Conservation (phyloP, 2,113 vertebrate species). For the Saguinus midas region DNA sequence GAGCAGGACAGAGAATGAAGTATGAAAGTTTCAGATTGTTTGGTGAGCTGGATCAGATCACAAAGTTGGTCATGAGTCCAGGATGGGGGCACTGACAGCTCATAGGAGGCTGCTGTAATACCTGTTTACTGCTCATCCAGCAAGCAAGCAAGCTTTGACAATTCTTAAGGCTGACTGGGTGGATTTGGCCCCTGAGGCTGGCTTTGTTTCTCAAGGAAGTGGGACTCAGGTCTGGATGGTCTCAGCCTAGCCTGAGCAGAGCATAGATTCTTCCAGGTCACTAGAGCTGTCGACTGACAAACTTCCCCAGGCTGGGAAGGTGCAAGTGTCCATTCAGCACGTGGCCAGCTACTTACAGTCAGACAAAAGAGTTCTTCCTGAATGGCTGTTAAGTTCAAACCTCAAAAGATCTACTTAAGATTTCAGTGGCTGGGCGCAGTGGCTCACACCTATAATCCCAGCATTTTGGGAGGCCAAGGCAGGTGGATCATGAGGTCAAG, state of each 20-base stretch:
- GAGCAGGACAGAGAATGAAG: background rate
- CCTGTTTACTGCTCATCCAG: background rate
- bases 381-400: no score
- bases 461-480: no score
- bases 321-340: background rate
- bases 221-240: background rate
- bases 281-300: background rate
- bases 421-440: no score
- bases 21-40: background rate
- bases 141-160: fast-evolving
- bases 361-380: background rate
- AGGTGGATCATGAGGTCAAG: no score
- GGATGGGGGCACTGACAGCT: background rate
- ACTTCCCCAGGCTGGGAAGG: fast-evolving
- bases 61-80: background rate
- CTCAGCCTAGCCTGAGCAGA: fast-evolving
- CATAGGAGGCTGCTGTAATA: fast-evolving
- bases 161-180: fast-evolving
- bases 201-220: background rate
- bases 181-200: fast-evolving
- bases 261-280: fast-evolving
- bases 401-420: background rate
- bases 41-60: background rate
- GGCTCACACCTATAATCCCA: no score
- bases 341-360: fast-evolving